Conservation (phyloP, 2,113 vertebrate genomes). For the Cyrtonyx montezumae region DNA sequence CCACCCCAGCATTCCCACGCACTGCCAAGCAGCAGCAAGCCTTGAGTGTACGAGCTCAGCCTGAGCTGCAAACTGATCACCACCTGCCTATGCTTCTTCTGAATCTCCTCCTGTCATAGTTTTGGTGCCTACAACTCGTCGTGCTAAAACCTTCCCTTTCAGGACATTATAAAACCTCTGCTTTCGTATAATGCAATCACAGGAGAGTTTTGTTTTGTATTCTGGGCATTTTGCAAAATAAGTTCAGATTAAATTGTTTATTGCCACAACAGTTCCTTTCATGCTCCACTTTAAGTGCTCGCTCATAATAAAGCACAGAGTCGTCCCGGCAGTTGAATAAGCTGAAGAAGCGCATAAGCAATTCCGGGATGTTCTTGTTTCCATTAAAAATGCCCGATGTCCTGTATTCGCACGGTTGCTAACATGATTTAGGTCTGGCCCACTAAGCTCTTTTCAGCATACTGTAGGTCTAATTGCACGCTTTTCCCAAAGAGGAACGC, state of each 20-base stretch:
- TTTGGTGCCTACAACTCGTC: neutral
- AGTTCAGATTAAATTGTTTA: neutral
- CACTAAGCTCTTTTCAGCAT: neutral
- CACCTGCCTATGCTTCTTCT: neutral
- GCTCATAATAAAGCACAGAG: neutral
- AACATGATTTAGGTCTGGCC: neutral
- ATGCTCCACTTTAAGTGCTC: neutral
- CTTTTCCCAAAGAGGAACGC: neutral
- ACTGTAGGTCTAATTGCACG: conserved; percentile 20
- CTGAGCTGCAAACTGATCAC: neutral
- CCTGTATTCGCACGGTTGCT: neutral
- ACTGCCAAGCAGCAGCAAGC: neutral
- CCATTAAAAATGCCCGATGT: neutral
- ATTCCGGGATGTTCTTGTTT: neutral
- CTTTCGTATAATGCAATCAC: neutral
- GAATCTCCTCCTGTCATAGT: neutral
- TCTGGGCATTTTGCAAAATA: neutral
- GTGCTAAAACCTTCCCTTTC: neutral
- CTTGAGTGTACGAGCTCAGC: neutral
- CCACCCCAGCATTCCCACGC: neutral
- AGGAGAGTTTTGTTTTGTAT: neutral
- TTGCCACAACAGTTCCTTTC: neutral
- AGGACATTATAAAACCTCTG: neutral
- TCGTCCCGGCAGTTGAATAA: neutral
- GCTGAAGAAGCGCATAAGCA: neutral